A percentile compares a stretch with the other conserved stretches of the same genome.
These are phyloP conservation scores for Ethmia dodecea DNA, from an alignment of 2,888 invertebrate genomes.

Conservation along the genomic window DNA sequence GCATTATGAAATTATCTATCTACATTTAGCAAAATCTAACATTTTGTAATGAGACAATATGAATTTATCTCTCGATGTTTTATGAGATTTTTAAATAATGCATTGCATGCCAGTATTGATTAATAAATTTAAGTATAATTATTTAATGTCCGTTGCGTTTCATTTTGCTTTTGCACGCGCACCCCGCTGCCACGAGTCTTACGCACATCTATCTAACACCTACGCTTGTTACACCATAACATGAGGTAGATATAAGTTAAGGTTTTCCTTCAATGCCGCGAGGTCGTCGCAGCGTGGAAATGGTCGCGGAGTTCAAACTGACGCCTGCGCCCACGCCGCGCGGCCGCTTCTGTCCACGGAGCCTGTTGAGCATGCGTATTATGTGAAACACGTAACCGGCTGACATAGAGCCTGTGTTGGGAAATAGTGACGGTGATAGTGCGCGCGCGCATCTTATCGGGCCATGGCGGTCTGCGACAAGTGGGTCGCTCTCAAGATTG, in stretches of 20 bases:
- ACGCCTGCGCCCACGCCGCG: slow-evolving; percentile 44
- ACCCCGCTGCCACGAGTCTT: slow-evolving; percentile 3
- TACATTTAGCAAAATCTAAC: slow-evolving; percentile 52
- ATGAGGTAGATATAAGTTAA: slow-evolving; percentile 15
- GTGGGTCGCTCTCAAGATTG: slow-evolving; percentile 75
- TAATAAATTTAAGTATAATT: slow-evolving; percentile 77
- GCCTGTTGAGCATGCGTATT: slow-evolving; percentile 17
- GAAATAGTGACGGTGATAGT: slow-evolving; percentile 7
- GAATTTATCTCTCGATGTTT: slow-evolving; percentile 69
- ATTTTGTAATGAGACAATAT: slow-evolving; percentile 60
- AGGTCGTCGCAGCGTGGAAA: slow-evolving; percentile 35
- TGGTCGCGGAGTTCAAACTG: slow-evolving; percentile 45
- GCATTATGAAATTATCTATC: slow-evolving; percentile 69
- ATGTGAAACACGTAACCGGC: slow-evolving; percentile 34
- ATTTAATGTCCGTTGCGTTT: slow-evolving; percentile 56
- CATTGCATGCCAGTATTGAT: slow-evolving; percentile 69
- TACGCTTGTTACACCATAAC: slow-evolving; percentile 12
- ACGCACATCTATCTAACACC: slow-evolving; percentile 9
- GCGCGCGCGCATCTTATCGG: slow-evolving; percentile 12
- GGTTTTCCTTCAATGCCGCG: slow-evolving; percentile 53
- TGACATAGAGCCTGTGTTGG: slow-evolving; percentile 2
- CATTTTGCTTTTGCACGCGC: slow-evolving; percentile 33
- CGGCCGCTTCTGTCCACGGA: slow-evolving; percentile 36
- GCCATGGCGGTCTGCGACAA: slow-evolving; percentile 70
- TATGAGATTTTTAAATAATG: slow-evolving; percentile 63